phyloP scores from a whole-genome alignment of 2,888 invertebrate species.

The Cosmopolites sordidus region DNA sequence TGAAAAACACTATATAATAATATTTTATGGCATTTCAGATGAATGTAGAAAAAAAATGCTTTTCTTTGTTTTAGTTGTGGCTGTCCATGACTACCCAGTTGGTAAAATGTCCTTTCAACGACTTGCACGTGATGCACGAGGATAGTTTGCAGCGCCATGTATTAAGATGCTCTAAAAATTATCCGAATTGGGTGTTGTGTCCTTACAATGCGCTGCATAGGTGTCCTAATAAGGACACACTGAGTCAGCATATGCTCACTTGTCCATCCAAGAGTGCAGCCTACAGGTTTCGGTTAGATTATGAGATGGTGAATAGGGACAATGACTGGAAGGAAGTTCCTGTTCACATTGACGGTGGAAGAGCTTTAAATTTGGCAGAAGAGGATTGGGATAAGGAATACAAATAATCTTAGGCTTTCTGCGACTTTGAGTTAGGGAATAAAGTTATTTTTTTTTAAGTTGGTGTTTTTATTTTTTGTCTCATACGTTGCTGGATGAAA shows the following conservation, averaged over 20 bases:
- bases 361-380: slow-evolving; percentile 31
- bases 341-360: slow-evolving; percentile 28
- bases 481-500: no score
- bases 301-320: slow-evolving; percentile 11
- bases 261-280: slow-evolving; percentile 9
- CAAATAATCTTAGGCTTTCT: slow-evolving; percentile 1
- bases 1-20: no score
- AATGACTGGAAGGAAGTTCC: slow-evolving; percentile 12
- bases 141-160: slow-evolving; percentile 42
- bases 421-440: no score
- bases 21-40: no score
- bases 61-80: no score
- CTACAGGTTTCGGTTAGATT: slow-evolving; percentile 8
- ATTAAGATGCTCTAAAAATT: slow-evolving; percentile 41
- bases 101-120: slow-evolving; percentile 42
- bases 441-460: no score
- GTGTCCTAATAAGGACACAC: slow-evolving; percentile 32
- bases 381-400: slow-evolving; percentile 38
- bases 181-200: slow-evolving; percentile 40
- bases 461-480: no score
- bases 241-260: slow-evolving; percentile 2
- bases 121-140: slow-evolving; percentile 36
- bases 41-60: no score
- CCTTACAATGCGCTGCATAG: slow-evolving; percentile 43
- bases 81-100: slow-evolving; percentile 9